Evolutionary conservation across 2,797 vertebrate genomes (phyloP).

Genomic region (Podargus strigoides): DNA sequence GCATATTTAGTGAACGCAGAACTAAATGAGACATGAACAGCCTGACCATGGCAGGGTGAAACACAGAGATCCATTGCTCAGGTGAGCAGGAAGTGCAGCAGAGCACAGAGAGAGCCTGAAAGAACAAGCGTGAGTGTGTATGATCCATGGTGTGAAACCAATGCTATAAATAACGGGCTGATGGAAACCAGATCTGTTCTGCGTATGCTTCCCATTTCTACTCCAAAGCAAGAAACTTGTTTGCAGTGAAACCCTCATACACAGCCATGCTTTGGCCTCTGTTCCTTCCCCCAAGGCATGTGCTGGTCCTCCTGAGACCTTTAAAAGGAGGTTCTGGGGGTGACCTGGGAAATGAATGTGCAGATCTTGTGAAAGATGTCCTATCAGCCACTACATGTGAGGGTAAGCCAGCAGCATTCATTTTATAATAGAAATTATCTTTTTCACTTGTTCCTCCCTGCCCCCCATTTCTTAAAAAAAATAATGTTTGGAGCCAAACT

Average conservation of each 20-base stretch:
- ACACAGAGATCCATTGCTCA: not conserved
- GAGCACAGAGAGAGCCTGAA: not conserved
- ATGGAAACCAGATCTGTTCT: slow-evolving; percentile 42
- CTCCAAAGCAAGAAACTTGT: not conserved
- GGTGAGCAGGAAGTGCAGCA: not conserved
- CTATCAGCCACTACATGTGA: not conserved
- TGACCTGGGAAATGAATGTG: not conserved
- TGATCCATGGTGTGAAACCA: slow-evolving; percentile 12
- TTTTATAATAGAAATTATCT: not conserved
- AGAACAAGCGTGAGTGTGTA: not conserved
- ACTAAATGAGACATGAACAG: not conserved
- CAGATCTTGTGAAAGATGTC: not conserved
- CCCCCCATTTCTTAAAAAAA: not conserved
- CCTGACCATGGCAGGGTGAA: not conserved
- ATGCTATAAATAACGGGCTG: slow-evolving; percentile 6
- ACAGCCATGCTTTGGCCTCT: not conserved
- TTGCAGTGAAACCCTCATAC: not conserved
- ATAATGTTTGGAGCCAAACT: not conserved
- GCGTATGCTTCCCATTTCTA: not conserved
- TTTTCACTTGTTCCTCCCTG: not conserved
- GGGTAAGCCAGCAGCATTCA: not conserved
- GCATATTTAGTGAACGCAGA: not conserved
- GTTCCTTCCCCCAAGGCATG: not conserved
- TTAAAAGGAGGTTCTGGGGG: not conserved
- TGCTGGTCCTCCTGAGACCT: not conserved